Base-by-base conservation (phyloP, 2,113 vertebrate species). In the Mungos mungo region DNA sequence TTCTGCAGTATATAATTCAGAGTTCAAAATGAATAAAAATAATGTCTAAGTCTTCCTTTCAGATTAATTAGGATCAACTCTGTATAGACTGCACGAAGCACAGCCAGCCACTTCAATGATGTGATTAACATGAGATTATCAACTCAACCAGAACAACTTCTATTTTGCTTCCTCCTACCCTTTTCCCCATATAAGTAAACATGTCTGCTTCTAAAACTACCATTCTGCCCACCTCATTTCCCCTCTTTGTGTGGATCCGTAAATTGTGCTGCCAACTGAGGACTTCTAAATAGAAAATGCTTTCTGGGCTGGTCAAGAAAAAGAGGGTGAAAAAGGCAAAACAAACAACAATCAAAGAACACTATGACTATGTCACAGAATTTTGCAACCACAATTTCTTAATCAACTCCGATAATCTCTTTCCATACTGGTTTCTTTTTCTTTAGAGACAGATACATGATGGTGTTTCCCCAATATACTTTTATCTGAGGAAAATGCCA, bases 301-400 rank as follows among this genome's bases (percentile, higher is more conserved):
- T 57, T 82, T 94, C 74, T 93, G 63, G 79, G 87, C 12, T 93
- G 68, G 13, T 76, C 10, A 96, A 87, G 27, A 72, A 85, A 69
- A 35, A 92, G 1, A 71, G 9, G 71, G 21, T n/a, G 57, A 21
- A 63, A 84, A 81, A 66, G n/a, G 12, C 2, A 92, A 94, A 96
- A 81, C 5, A 50, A 68, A 71, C 16, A 80, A 60, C 38, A 63
- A 60, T 94, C 47, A 95, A 69, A 86, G 77, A 60, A 9, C n/a
- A 79, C 31, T 27, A 90, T 52, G 33, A 52, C 21, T 29, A 41
- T 65, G 69, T 57, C 85, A 95, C 1, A 79, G 29, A 90, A 65
- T 71, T 69, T n/a, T 71, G 35, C 29, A 80, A 89, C 63, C 25
- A 47, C 33, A 77, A 81, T 92, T 92, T 92, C n/a, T 50, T 80